Evolutionary conservation across 2,113 vertebrate species (phyloP).

Genomic region (Cephalopholis sonnerati): DNA sequence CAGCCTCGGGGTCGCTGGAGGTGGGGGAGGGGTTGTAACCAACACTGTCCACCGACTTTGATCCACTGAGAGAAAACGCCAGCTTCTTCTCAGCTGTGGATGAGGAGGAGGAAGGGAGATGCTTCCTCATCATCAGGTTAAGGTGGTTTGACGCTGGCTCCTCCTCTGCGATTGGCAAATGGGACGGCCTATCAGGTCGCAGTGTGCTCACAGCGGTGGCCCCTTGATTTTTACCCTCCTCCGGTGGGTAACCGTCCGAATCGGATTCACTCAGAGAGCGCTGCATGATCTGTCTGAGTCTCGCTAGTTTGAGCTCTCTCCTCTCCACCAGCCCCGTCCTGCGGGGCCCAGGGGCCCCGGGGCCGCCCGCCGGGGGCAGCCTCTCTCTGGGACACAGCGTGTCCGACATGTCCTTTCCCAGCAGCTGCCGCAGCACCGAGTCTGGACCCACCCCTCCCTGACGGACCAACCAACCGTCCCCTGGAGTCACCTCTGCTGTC

Average conservation of each 20-base stretch:
- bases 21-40: slow-evolving; percentile 91
- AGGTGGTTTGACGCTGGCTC: slow-evolving; percentile 85
- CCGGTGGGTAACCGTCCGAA: slow-evolving; percentile 89
- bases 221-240: slow-evolving; percentile 87
- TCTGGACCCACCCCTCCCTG: slow-evolving; percentile 91
- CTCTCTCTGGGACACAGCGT: slow-evolving; percentile 88
- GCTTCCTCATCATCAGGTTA: slow-evolving; percentile 89
- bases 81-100: slow-evolving; percentile 87
- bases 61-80: slow-evolving; percentile 87
- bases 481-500: slow-evolving; percentile 80
- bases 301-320: slow-evolving; percentile 92
- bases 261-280: slow-evolving; percentile 94
- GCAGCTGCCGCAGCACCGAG: slow-evolving; percentile 89
- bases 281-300: slow-evolving; percentile 95
- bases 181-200: slow-evolving; percentile 88
- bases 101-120: slow-evolving; percentile 68
- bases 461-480: slow-evolving; percentile 84
- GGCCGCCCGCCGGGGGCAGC: slow-evolving; percentile 76
- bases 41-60: slow-evolving; percentile 87
- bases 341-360: slow-evolving; percentile 71
- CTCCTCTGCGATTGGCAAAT: slow-evolving; percentile 90
- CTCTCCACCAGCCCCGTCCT: slow-evolving; percentile 86
- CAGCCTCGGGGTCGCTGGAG: slow-evolving; percentile 88
- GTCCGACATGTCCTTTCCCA: slow-evolving; percentile 92
- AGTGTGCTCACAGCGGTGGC: slow-evolving; percentile 36